phyloP scores from a whole-genome alignment of 2,888 invertebrate genomes.

The Branchellion lobata region DNA sequence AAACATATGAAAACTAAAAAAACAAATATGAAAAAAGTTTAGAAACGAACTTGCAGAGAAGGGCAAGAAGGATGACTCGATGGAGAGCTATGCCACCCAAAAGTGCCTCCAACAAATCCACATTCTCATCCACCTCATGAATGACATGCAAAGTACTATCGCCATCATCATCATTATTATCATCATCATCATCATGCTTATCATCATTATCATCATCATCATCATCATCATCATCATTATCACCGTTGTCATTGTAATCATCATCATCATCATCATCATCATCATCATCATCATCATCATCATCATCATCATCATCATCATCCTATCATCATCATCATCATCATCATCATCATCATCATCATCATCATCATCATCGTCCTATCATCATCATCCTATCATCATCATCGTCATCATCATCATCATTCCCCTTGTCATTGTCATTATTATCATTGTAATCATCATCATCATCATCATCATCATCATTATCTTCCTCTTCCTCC shows the following conservation, averaged over 20 bases:
- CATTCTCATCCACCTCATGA: too few relatives aligned
- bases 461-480: conserved; percentile 27
- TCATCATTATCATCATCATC: conserved; percentile 33
- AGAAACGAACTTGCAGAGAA: too few relatives aligned
- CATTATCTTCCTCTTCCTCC: background rate
- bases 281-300: conserved; percentile 42
- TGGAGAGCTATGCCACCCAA: too few relatives aligned
- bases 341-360: conserved; percentile 18
- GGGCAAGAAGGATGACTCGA: too few relatives aligned
- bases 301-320: conserved; percentile 39
- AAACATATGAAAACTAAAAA: too few relatives aligned
- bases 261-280: conserved; percentile 36
- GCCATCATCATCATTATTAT: too few relatives aligned
- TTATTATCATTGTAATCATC: conserved; percentile 38
- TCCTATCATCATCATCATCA: conserved; percentile 37
- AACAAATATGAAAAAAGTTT: too few relatives aligned
- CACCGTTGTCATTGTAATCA: conserved; percentile 26
- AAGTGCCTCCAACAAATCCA: too few relatives aligned
- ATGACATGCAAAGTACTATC: too few relatives aligned
- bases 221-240: conserved; percentile 32
- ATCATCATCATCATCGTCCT: background rate
- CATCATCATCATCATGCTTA: too few relatives aligned
- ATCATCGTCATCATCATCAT: conserved; percentile 38
- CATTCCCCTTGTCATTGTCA: conserved; percentile 24
- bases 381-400: too few relatives aligned